Evolutionary conservation across 2,797 vertebrate species (phyloP), one percentile per base, ranked within the genome.

Genomic region (Vultur gryphus): DNA sequence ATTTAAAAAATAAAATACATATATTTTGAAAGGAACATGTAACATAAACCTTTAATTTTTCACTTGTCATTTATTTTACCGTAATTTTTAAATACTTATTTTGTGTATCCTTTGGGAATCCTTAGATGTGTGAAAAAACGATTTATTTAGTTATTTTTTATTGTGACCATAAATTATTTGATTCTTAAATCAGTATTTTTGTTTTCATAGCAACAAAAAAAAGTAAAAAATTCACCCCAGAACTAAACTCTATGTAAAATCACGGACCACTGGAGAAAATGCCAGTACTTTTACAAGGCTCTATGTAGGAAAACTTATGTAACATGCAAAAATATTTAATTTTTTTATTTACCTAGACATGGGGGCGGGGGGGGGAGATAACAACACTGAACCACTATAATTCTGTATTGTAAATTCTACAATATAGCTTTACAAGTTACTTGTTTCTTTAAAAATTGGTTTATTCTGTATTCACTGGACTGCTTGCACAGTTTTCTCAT

Each of bases 1-100:
- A 64, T 87, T 88, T 72, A 39, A 66, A 71, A 80, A 13, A 35
- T 84, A 66, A 84, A 64, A 88, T 92, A 76, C 52, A 24, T 94
- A 11, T 10, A 39, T 95, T 76, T 96, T 52, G 41, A 48, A 93
- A 89, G 58, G 62, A 58, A 26, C 2, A 6, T 46, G 51, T 89
- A 70, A 41, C 19, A 59, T 79, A 46, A 66, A 43, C 15, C 5
- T 75, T n/a, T 29, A 43, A 11, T 73, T 84, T 91, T 84, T 69
- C 17, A 51, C 91, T 77, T 85, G 52, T 76, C 2, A 18, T 91
- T 73, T 72, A 23, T 75, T 92, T 86, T 79, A 59, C 18, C 3
- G 3, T 79, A 13, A 19, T 31, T 87, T 67, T 85, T 35, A 19
- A 55, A 14, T 91, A 55, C 29, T 75, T 51, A n/a, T 6, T 89